Base-by-base conservation (phyloP, 2,797 vertebrate genomes). In the Anguilla pacifica region DNA sequence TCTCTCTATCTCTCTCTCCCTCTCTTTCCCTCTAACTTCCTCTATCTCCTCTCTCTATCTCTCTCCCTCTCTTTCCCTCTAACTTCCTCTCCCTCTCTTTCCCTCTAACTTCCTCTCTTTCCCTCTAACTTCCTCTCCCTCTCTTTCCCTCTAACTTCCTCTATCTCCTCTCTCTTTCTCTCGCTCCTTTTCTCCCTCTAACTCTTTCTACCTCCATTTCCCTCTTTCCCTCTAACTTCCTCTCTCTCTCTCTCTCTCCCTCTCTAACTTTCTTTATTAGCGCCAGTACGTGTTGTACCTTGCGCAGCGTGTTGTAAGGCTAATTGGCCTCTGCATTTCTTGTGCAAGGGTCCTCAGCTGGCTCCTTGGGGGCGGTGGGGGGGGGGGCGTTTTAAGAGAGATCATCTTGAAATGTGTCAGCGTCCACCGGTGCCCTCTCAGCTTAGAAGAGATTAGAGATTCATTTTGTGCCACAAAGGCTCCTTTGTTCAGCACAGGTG, bases 61-160 rank as follows among this genome's bases (percentile, higher is more conserved):
- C 81, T 86, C 25, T 39, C 25, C 57, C 84, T 57, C 81, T 84
- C 31, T 31, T 72, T 67, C 13, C 83, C 61, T 79, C 51, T 39
- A 55, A 25, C 31, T 17, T 13, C 7, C 43, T 87, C 28, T 61
- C 53, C 28, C n/a, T 61, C 55, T 49, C 49, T 49, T 6, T 6
- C 49, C 6, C 49, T 49, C 49, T 49, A 2, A 2, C 49, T 49
- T 6, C 2, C 49, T 49, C 49, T 61, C 82, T 22, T 9, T 61
- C 10, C 51, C 31, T 83, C 87, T 57, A 70, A 10, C 3, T 64
- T 25, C 22, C 39, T 88, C 74, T 19, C 53, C 79, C 64, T 3
- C 83, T 79, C 46, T 7, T 39, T 51, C 88, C 17, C 25, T 83
- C 39, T 13, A 46, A 51, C 77, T 35, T 64, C 77, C 61, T 17